Conservation (phyloP, 2,888 invertebrate species). For the Taphrorychus bicolor region DNA sequence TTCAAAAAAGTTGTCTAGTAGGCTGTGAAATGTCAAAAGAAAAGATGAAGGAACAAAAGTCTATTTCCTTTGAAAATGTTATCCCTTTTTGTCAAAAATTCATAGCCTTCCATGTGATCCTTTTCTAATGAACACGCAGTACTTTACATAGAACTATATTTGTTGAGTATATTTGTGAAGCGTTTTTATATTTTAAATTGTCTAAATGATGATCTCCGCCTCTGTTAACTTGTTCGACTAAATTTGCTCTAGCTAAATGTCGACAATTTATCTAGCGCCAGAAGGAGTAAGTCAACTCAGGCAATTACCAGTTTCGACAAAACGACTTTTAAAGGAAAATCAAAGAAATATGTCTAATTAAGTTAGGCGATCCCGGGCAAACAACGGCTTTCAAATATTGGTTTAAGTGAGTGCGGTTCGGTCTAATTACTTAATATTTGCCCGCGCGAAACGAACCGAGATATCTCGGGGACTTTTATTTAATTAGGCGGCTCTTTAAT, state of each 20-base stretch:
- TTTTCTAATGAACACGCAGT: too few species aligned
- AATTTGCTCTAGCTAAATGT: not conserved
- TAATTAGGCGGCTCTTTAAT: slow-evolving; percentile 30
- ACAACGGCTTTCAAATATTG: slow-evolving; percentile 27
- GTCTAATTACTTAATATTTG: slow-evolving; percentile 37
- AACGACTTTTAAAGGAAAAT: slow-evolving; percentile 25
- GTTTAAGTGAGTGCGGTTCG: slow-evolving; percentile 31
- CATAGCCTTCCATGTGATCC: too few species aligned
- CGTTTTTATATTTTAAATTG: too few species aligned
- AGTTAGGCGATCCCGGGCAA: slow-evolving; percentile 22
- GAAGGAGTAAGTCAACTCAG: not conserved
- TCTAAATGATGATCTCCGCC: too few species aligned
- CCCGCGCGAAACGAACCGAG: slow-evolving; percentile 31
- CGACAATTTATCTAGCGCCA: not conserved
- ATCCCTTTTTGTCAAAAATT: too few species aligned
- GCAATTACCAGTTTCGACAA: slow-evolving; percentile 9
- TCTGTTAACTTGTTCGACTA: not conserved
- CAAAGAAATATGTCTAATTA: slow-evolving; percentile 24
- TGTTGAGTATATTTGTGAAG: too few species aligned
- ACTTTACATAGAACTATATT: too few species aligned
- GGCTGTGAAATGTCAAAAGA: too few species aligned
- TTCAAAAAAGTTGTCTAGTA: too few species aligned
- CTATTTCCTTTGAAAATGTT: too few species aligned
- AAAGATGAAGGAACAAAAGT: too few species aligned
- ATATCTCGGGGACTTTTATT: slow-evolving; percentile 29